Percentiles rank a stretch among this genome's conserved stretches.
Evolutionary conservation across 1,140 invertebrate genomes (phyloP).

Genomic region (Brachionus rotundiformis): DNA sequence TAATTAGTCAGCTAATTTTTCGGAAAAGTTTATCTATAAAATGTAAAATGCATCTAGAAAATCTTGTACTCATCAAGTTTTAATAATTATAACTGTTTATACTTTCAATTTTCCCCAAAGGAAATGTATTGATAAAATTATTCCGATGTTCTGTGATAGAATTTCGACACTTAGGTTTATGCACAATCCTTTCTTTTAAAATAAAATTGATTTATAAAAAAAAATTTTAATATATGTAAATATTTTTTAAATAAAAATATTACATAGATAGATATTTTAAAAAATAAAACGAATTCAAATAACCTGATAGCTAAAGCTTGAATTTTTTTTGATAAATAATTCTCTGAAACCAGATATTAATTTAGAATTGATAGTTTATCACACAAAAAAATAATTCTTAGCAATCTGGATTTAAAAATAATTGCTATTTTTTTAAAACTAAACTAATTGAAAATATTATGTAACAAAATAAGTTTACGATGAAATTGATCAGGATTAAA

Average conservation of each 20-base stretch:
- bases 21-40: no score
- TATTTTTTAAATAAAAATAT: no score
- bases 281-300: no score
- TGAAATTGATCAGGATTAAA: slow-evolving; percentile 11
- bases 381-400: not conserved
- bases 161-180: not conserved
- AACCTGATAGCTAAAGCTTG: no score
- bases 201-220: no score
- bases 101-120: not conserved
- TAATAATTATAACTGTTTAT: not conserved
- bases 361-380: slow-evolving; percentile 4
- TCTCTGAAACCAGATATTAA: not conserved
- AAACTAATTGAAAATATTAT: slow-evolving; percentile 1
- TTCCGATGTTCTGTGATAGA: not conserved
- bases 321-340: not conserved
- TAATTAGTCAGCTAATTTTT: not conserved
- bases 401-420: not conserved
- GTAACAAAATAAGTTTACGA: not conserved
- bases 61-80: no score
- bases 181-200: no score
- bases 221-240: no score
- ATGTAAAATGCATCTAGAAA: no score
- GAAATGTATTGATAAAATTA: not conserved
- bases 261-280: no score
- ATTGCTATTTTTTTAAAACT: not conserved